Percentiles rank a stretch among this genome's conserved stretches.
phyloP scores from a whole-genome alignment of 2,113 vertebrate species.

The Egretta garzetta region DNA sequence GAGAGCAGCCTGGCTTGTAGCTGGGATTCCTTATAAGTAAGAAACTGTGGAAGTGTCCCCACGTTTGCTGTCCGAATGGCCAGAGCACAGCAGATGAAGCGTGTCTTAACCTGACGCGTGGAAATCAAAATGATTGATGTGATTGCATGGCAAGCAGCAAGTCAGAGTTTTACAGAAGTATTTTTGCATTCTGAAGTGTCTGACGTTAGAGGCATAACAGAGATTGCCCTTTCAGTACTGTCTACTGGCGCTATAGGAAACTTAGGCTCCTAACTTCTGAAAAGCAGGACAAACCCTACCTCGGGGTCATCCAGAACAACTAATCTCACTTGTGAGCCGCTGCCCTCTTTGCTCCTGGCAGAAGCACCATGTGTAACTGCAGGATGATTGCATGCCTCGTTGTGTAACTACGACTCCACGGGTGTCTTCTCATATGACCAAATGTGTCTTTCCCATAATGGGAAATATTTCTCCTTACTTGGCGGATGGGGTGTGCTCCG shows the following conservation, averaged over 20 bases:
- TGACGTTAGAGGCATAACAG: neutral
- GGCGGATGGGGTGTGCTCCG: neutral
- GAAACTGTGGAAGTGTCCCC: neutral
- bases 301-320: neutral
- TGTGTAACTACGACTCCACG: neutral
- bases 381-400: neutral
- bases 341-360: neutral
- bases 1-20: neutral
- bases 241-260: neutral
- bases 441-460: neutral
- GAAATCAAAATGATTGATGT: neutral
- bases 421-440: neutral
- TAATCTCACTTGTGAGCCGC: neutral
- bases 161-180: neutral
- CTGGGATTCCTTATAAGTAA: neutral
- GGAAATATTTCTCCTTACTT: neutral
- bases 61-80: neutral
- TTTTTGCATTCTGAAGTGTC: neutral
- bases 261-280: neutral
- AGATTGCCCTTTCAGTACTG: neutral
- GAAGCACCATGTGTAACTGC: neutral
- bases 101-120: neutral
- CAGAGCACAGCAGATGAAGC: neutral
- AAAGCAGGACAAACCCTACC: neutral
- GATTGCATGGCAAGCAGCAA: neutral